Conservation (phyloP, 1,140 invertebrate species). For the Asbolus verrucosus region DNA sequence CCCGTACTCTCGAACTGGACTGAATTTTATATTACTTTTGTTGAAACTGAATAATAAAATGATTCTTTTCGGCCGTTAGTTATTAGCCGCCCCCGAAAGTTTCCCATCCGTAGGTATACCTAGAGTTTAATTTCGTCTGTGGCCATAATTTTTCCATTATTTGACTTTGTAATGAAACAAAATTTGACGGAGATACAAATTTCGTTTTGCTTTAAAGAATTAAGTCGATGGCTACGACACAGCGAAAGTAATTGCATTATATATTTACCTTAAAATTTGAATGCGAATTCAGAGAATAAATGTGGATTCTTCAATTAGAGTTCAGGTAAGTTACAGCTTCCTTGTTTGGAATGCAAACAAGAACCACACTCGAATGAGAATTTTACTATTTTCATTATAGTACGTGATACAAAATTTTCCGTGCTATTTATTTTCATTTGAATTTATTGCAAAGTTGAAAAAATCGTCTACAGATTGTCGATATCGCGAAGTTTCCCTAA, state of each 20-base stretch:
- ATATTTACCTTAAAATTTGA: constrained; percentile 38
- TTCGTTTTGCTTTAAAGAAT: constrained; percentile 18
- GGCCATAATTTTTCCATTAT: constrained; percentile 18
- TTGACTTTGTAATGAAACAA: constrained; percentile 19
- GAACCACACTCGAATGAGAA: neutral
- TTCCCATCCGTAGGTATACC: no score
- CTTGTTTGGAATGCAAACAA: constrained; percentile 33
- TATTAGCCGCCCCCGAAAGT: no score
- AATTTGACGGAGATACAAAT: constrained; percentile 23
- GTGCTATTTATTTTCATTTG: neutral
- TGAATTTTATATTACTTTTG: no score
- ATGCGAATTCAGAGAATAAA: constrained; percentile 27
- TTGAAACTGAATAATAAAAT: neutral
- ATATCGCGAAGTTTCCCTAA: no score
- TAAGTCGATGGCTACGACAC: constrained; percentile 27
- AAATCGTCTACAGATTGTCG: no score
- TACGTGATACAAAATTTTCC: neutral
- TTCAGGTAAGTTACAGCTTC: constrained; percentile 17
- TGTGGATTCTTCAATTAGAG: constrained; percentile 20
- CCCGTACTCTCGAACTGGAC: no score
- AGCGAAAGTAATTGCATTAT: constrained; percentile 33
- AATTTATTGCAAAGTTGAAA: no score
- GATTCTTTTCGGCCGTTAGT: no score
- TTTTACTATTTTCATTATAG: neutral
- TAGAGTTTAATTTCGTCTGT: neutral